Evolutionary conservation across 2,888 invertebrate genomes (phyloP).

Genomic region (Platycheirus rosarum): DNA sequence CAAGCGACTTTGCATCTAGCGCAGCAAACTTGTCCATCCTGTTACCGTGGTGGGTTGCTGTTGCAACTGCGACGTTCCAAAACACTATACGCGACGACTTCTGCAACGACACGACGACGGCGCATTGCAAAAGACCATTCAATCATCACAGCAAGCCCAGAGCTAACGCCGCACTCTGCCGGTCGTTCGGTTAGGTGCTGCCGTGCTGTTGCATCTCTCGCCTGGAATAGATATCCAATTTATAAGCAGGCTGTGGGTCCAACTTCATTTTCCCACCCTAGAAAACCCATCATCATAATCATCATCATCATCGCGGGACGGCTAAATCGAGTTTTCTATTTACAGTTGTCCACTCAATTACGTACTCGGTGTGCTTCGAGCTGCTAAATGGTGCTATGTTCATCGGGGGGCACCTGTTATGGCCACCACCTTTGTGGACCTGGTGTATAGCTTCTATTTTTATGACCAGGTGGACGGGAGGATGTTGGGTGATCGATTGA

Average conservation of each 20-base stretch:
- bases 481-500: constrained; percentile 46
- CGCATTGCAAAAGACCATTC: constrained; percentile 70
- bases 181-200: constrained; percentile 23
- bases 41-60: constrained; percentile 39
- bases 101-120: constrained; percentile 25
- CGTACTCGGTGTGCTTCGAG: constrained; percentile 62
- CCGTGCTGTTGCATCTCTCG: constrained; percentile 68
- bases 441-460: constrained; percentile 42
- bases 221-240: constrained; percentile 70
- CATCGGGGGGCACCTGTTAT: constrained; percentile 63
- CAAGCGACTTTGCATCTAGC: constrained; percentile 53
- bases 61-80: constrained; percentile 26
- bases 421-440: constrained; percentile 53
- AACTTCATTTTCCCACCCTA: constrained; percentile 72
- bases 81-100: neutral
- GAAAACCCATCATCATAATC: constrained; percentile 56
- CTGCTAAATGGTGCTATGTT: constrained; percentile 68
- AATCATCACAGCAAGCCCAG: constrained; percentile 60
- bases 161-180: constrained; percentile 31
- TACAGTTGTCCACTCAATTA: constrained; percentile 73
- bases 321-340: constrained; percentile 72
- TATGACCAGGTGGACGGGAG: constrained; percentile 13
- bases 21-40: constrained; percentile 59
- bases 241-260: constrained; percentile 65
- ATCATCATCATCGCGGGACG: constrained; percentile 52